Evolutionary conservation across 2,797 vertebrate genomes (phyloP), one percentile per base, ranked within the genome.

Genomic region (Pempheris klunzingeri): DNA sequence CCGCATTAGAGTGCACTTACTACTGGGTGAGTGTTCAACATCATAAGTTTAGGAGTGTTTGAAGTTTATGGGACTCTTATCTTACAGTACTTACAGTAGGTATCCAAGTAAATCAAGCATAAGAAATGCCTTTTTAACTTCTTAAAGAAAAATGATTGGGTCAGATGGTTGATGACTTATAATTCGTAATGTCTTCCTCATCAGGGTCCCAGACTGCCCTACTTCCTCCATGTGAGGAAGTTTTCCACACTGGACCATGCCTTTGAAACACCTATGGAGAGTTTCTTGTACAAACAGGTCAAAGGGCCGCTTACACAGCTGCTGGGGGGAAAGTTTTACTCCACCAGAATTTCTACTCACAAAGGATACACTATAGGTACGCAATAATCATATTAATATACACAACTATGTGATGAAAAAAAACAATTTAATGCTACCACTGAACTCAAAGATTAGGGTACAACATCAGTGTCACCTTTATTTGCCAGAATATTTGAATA

Each of bases 331-430:
- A 41, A 32, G 12, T 68, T 77, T 46, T 83, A 62, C 65, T 65
- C 44, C 13, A 71, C 68, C 65, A 84, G 36, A 43, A 10, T 50
- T 32, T 58, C 63, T 3, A 78, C 44, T 55, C 34, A 10, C 7
- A 30, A 5, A 59, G 84, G 80, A 57, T 88, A 86, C 65, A 79
- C 68, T 30, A 15, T 83, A 60, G 87, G 82, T 88, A 74, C 76
- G 74, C 24, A 22, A 8, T 3, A 47, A 17, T 1, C 24, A 24
- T 13, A 22, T 1, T 41, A 26, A 10, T 5, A 18, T 44, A 22
- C n/a, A 20, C 32, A 55, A 26, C 15, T 6, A 15, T 20, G 8
- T 7, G 14, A 68, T 62, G 3, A 30, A 43, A 39, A 15, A 10
- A 7, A n/a, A 65, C 1, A 24, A 32, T 36, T 43, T 10, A 28